Evolutionary conservation across 1,140 invertebrate genomes (phyloP).

Genomic region (Musca domestica): DNA sequence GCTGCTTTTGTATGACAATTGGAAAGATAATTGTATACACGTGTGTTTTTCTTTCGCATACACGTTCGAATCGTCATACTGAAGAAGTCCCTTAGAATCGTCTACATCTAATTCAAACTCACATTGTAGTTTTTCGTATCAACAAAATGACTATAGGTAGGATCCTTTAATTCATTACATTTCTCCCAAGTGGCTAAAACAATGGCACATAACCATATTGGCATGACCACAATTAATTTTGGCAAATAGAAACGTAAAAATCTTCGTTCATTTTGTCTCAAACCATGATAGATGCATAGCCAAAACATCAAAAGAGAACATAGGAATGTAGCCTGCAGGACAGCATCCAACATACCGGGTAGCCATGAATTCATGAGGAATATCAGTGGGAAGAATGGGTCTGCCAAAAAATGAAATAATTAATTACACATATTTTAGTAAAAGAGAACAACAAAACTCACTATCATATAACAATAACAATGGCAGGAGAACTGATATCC

Average conservation of each 20-base stretch:
- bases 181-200: conserved; percentile 86
- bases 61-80: not conserved
- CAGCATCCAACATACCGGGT: conserved; percentile 84
- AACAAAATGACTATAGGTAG: conserved; percentile 87
- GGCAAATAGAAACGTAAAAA: conserved; percentile 87
- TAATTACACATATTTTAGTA: not conserved
- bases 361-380: conserved; percentile 88
- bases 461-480: conserved; percentile 89
- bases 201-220: conserved; percentile 84
- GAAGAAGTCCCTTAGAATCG: not conserved
- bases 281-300: conserved; percentile 83
- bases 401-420: conserved; percentile 59
- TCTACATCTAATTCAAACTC: conserved; percentile 55
- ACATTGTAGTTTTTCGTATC: conserved; percentile 88
- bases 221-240: conserved; percentile 83
- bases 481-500: conserved; percentile 89
- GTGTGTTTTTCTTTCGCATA: not conserved
- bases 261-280: conserved; percentile 87
- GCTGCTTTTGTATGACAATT: not conserved
- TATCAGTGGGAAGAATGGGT: conserved; percentile 89
- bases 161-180: conserved; percentile 84
- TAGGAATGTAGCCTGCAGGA: conserved; percentile 89
- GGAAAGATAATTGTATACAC: not conserved
- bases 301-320: conserved; percentile 87
- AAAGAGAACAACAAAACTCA: conserved; percentile 57